Conservation (phyloP, 2,797 vertebrate species). For the Lycodopsis pacificus region DNA sequence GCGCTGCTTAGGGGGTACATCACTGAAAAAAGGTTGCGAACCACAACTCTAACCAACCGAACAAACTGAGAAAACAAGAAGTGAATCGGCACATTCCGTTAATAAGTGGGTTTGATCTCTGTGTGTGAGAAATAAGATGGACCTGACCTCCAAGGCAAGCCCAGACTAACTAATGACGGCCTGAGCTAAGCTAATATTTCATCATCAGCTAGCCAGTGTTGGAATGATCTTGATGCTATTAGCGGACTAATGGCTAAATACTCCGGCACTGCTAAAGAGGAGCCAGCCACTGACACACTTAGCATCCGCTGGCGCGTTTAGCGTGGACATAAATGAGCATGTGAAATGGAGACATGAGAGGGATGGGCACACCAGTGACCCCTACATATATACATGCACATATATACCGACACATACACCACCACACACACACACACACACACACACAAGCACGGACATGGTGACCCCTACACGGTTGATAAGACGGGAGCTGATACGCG, state of each 20-base stretch:
- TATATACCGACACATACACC: slow-evolving; percentile 33
- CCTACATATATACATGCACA: slow-evolving; percentile 55
- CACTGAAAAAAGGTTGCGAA: too few species aligned
- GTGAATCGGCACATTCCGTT: slow-evolving; percentile 43
- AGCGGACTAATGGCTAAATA: slow-evolving; percentile 84
- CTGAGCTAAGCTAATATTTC: slow-evolving; percentile 84
- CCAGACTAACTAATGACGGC: slow-evolving; percentile 78
- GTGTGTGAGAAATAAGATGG: slow-evolving; percentile 52
- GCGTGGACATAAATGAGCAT: slow-evolving; percentile 75
- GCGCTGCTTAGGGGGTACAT: too few species aligned
- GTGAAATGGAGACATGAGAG: slow-evolving; percentile 78
- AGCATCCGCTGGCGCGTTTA: slow-evolving; percentile 78
- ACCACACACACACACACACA: slow-evolving; percentile 40
- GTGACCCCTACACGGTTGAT: slow-evolving; percentile 83
- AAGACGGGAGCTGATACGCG: slow-evolving; percentile 82
- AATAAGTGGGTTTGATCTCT: slow-evolving; percentile 55
- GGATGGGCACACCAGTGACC: slow-evolving; percentile 78
- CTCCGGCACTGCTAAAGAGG: slow-evolving; percentile 73
- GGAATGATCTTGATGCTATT: slow-evolving; percentile 82
- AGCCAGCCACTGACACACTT: slow-evolving; percentile 70
- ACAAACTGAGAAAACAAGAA: slow-evolving; percentile 32
- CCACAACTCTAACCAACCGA: too few species aligned
- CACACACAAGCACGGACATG: slow-evolving; percentile 59
- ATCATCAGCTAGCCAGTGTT: slow-evolving; percentile 78
- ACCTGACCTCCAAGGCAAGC: slow-evolving; percentile 79